phyloP scores from a whole-genome alignment of 2,113 vertebrate genomes.

The Mustela nigripes region DNA sequence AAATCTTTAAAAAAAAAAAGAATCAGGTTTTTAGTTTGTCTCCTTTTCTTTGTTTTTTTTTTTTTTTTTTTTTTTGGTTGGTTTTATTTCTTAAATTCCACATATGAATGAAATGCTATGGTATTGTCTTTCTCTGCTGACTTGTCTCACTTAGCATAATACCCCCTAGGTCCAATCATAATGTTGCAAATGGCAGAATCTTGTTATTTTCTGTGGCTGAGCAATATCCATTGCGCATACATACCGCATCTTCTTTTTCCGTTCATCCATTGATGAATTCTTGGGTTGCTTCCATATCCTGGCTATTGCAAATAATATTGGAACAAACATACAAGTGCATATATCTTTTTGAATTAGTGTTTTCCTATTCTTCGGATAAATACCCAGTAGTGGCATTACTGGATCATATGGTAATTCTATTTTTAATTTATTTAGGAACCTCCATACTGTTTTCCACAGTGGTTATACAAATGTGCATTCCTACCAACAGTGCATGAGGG shows the following conservation, averaged over 20 bases:
- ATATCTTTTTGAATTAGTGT: background rate
- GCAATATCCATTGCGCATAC: background rate
- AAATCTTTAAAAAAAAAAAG: too few relatives aligned
- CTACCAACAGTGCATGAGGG: background rate
- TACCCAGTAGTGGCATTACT: background rate
- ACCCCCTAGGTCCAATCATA: background rate
- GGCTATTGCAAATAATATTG: background rate
- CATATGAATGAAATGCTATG: background rate
- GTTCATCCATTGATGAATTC: background rate
- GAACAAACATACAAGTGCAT: background rate
- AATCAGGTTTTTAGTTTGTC: background rate
- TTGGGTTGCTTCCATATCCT: background rate
- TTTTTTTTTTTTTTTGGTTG: background rate
- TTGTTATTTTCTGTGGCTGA: background rate
- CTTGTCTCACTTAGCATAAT: background rate
- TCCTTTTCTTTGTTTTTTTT: background rate
- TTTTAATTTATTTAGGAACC: background rate
- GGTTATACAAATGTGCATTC: background rate
- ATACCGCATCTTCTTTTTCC: background rate
- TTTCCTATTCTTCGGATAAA: background rate
- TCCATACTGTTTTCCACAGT: background rate
- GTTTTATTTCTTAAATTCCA: background rate
- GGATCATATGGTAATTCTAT: background rate
- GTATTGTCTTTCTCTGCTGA: background rate
- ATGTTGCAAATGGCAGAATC: background rate